Conservation (phyloP, 2,888 invertebrate species). For the Lasioglossum morio region DNA sequence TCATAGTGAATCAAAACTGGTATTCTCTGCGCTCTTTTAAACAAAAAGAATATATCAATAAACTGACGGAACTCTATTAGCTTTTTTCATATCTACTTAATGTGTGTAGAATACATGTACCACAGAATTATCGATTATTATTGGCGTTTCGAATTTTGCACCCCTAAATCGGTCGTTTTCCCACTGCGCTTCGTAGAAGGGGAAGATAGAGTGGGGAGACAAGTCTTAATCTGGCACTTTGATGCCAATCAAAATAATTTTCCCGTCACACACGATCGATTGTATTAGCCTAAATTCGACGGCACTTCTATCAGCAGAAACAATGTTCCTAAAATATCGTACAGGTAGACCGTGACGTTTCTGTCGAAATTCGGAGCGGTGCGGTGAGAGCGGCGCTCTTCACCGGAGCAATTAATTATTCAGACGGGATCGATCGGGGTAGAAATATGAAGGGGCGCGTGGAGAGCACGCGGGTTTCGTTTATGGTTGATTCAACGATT, state of each 20-base stretch:
- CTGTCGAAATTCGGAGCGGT: conserved; percentile 18
- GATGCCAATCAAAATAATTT: neutral
- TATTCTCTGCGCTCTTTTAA: too few relatives aligned
- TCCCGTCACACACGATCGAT: neutral
- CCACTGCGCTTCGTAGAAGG: too few relatives aligned
- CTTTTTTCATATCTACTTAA: too few relatives aligned
- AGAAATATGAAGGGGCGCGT: conserved; percentile 16
- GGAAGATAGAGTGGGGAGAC: too few relatives aligned
- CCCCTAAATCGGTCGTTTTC: too few relatives aligned
- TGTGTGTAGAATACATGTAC: too few relatives aligned
- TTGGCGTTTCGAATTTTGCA: too few relatives aligned
- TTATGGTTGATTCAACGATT: conserved; percentile 32
- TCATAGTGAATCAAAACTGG: too few relatives aligned
- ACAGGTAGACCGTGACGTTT: neutral
- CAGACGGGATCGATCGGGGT: conserved; percentile 29
- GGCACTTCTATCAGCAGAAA: neutral
- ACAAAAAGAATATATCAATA: too few relatives aligned
- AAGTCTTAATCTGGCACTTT: too few relatives aligned
- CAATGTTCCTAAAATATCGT: neutral
- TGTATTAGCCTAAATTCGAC: neutral
- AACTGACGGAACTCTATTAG: too few relatives aligned
- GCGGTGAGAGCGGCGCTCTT: conserved; percentile 20
- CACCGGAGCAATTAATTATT: conserved; percentile 34
- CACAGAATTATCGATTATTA: too few relatives aligned
- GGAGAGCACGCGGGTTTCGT: neutral